Conservation (phyloP, 2,888 invertebrate species). For the Amitus sp. region DNA sequence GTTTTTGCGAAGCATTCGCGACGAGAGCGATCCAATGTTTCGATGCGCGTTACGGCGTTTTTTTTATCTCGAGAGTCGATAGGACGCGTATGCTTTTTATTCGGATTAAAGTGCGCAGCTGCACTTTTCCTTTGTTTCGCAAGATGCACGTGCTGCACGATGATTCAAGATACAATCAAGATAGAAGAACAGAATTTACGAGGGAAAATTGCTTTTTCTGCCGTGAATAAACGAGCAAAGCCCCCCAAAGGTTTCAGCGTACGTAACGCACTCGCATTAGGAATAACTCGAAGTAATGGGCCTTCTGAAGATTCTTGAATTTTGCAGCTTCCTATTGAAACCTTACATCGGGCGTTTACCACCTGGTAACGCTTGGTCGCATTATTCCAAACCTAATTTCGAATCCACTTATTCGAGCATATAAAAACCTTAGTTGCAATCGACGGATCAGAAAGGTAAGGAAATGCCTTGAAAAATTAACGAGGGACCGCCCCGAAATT, state of each 20-base stretch:
- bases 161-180: constrained; percentile 13
- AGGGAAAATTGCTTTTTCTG: constrained; percentile 15
- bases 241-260: background rate
- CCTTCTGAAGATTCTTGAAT: too few relatives aligned
- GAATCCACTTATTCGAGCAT: too few relatives aligned
- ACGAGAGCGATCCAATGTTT: constrained; percentile 13
- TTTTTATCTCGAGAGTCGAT: constrained; percentile 12
- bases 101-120: constrained; percentile 9
- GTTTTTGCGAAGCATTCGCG: constrained; percentile 14
- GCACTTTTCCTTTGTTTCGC: constrained; percentile 15
- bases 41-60: constrained; percentile 2
- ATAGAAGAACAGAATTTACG: constrained; percentile 13
- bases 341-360: background rate
- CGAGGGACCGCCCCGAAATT: too few relatives aligned
- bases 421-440: too few relatives aligned
- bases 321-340: background rate
- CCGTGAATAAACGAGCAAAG: constrained; percentile 3
- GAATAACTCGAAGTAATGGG: background rate
- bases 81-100: constrained; percentile 9
- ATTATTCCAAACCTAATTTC: too few relatives aligned
- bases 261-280: constrained; percentile 6
- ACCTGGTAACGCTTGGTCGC: too few relatives aligned
- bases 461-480: too few relatives aligned
- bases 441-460: too few relatives aligned
- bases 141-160: constrained; percentile 1